Evolutionary conservation across 2,888 invertebrate genomes (phyloP).

Genomic region (Phengaris arion): DNA sequence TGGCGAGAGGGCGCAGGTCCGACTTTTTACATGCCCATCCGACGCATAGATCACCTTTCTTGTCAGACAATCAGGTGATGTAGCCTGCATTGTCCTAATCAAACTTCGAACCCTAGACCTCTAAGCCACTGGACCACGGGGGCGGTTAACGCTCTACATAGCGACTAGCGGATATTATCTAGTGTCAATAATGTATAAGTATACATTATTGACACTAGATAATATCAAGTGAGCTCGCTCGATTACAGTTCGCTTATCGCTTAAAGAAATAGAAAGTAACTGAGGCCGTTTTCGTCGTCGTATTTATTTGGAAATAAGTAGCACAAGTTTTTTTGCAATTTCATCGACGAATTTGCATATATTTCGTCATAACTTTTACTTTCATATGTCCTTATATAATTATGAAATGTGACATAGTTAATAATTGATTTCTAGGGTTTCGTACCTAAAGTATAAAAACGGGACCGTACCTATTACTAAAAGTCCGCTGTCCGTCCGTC

Average conservation of each 20-base stretch:
- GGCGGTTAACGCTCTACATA: not conserved
- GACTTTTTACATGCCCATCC: too few relatives aligned
- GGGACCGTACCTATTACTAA: too few relatives aligned
- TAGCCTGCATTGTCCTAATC: too few relatives aligned
- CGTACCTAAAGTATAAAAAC: too few relatives aligned
- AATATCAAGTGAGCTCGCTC: too few relatives aligned
- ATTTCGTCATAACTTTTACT: conserved; percentile 18
- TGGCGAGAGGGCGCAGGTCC: too few relatives aligned
- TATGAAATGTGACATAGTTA: not conserved
- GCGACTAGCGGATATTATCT: not conserved
- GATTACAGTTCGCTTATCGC: conserved; percentile 1
- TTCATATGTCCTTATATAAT: conserved; percentile 3
- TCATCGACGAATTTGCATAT: conserved; percentile 22
- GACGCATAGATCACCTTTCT: too few relatives aligned
- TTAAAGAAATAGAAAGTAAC: conserved; percentile 18
- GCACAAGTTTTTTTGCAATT: conserved; percentile 22
- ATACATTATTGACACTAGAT: too few relatives aligned
- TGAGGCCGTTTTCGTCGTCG: not conserved
- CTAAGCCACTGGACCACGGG: too few relatives aligned
- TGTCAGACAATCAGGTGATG: too few relatives aligned
- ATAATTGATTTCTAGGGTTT: not conserved
- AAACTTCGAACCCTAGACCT: too few relatives aligned
- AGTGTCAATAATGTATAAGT: not conserved
- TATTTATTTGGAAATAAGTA: conserved; percentile 16
- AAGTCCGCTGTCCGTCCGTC: too few relatives aligned